A percentile compares a stretch with the other conserved stretches of the same genome.
Conservation (phyloP, 2,113 vertebrate species). For the Tor tambroides region DNA sequence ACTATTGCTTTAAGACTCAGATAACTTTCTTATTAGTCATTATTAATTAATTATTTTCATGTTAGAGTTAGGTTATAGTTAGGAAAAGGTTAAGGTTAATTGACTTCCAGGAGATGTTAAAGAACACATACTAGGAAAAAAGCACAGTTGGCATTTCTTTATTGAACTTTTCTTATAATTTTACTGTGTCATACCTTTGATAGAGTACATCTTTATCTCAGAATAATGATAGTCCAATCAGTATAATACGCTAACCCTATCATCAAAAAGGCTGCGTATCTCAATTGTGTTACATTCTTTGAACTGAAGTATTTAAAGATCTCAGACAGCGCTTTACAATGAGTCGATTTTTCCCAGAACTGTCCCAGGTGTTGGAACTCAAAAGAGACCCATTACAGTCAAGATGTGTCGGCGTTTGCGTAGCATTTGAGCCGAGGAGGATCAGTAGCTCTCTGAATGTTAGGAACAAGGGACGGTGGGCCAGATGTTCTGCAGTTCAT, state of each 20-base stretch:
- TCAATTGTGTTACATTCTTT: background rate
- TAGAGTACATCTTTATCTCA: background rate
- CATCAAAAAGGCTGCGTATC: background rate
- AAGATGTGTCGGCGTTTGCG: background rate
- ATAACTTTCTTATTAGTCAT: background rate
- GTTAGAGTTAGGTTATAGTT: background rate
- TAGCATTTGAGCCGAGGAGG: background rate
- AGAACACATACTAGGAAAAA: background rate
- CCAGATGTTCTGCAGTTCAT: slow-evolving; percentile 35
- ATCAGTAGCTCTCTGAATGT: background rate
- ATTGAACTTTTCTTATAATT: background rate
- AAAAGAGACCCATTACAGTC: background rate
- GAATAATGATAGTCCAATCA: background rate
- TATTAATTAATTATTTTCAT: background rate
- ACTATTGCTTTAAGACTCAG: background rate
- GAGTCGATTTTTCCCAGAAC: background rate
- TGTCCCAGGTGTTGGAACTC: background rate
- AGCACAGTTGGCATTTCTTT: background rate
- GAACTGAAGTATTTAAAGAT: background rate
- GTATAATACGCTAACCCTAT: background rate
- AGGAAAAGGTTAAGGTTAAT: background rate
- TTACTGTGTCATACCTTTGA: background rate
- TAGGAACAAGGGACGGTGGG: background rate
- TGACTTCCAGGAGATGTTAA: background rate
- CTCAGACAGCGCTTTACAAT: background rate